Conservation (phyloP, 2,113 vertebrate genomes). For the Tenebrosternarchus preto region DNA sequence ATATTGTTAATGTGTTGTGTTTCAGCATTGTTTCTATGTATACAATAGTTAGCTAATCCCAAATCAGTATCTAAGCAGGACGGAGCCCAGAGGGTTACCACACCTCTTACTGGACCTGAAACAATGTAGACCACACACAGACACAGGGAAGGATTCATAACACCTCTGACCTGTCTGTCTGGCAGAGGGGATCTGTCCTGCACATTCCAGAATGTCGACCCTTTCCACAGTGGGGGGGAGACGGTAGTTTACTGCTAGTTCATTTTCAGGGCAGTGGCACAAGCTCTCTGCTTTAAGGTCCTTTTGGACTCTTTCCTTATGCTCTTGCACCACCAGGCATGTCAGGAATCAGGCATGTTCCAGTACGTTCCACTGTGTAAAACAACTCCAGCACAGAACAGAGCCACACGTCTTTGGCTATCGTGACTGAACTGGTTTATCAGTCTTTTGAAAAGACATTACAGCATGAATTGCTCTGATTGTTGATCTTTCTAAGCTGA, state of each 20-base stretch:
- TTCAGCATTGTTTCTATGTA: background rate
- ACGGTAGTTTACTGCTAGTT: constrained; percentile 29
- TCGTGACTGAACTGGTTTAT: background rate
- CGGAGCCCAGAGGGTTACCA: background rate
- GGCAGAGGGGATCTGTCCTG: constrained; percentile 24
- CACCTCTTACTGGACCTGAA: constrained; percentile 9
- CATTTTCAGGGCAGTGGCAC: background rate
- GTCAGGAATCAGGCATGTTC: background rate
- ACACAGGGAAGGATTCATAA: background rate
- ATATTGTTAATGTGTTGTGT: background rate
- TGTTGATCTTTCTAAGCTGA: background rate
- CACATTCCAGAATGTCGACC: constrained; percentile 36
- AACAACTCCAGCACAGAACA: background rate
- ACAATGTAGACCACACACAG: constrained; percentile 47
- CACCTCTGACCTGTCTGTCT: constrained; percentile 38
- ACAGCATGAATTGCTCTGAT: background rate
- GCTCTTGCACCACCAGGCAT: background rate
- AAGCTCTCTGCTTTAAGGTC: background rate
- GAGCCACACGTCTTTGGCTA: background rate
- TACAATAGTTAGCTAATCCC: constrained; percentile 10
- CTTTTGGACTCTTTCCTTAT: background rate
- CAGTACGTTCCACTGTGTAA: background rate
- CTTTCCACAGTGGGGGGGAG: constrained; percentile 9
- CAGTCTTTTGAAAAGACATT: background rate
- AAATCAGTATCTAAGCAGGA: background rate